Evolutionary conservation across 2,113 vertebrate species (phyloP).

Genomic region (Ciconia stormi): DNA sequence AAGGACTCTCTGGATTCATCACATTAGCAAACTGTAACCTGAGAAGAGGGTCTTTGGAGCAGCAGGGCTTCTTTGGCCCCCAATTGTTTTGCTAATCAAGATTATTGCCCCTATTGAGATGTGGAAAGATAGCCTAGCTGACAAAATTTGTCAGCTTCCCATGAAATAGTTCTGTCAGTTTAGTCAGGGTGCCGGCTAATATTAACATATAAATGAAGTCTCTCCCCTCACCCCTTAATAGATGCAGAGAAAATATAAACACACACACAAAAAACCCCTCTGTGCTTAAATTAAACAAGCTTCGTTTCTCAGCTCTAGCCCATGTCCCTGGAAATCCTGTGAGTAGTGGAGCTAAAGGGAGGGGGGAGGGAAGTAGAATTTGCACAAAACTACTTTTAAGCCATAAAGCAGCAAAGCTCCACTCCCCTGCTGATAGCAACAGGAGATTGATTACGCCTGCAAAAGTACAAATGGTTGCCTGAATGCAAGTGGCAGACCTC

Average conservation of each 20-base stretch:
- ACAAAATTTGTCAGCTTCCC: constrained; percentile 88
- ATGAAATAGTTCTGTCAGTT: constrained; percentile 86
- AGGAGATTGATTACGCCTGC: constrained; percentile 86
- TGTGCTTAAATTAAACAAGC: constrained; percentile 76
- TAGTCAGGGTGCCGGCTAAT: constrained; percentile 78
- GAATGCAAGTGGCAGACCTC: constrained; percentile 77
- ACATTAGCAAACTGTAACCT: constrained; percentile 79
- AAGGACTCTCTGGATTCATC: constrained; percentile 71
- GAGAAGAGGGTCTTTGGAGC: constrained; percentile 72
- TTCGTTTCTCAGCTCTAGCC: constrained; percentile 68
- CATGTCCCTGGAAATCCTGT: constrained; percentile 71
- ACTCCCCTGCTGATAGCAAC: constrained; percentile 85
- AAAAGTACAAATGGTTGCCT: constrained; percentile 86
- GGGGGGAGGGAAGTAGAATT: constrained; percentile 56
- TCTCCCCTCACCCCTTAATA: constrained; percentile 73
- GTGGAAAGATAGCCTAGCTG: constrained; percentile 81
- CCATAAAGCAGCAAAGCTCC: constrained; percentile 55
- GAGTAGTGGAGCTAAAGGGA: constrained; percentile 56
- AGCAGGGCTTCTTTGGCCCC: constrained; percentile 71
- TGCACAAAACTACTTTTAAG: constrained; percentile 79
- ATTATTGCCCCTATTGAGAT: constrained; percentile 87
- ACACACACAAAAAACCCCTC: constrained; percentile 65
- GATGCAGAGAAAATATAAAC: constrained; percentile 84
- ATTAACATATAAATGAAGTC: constrained; percentile 90
- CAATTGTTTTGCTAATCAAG: constrained; percentile 90